Evolutionary conservation across 2,113 vertebrate genomes (phyloP).

Genomic region (Fulmarus glacialis): DNA sequence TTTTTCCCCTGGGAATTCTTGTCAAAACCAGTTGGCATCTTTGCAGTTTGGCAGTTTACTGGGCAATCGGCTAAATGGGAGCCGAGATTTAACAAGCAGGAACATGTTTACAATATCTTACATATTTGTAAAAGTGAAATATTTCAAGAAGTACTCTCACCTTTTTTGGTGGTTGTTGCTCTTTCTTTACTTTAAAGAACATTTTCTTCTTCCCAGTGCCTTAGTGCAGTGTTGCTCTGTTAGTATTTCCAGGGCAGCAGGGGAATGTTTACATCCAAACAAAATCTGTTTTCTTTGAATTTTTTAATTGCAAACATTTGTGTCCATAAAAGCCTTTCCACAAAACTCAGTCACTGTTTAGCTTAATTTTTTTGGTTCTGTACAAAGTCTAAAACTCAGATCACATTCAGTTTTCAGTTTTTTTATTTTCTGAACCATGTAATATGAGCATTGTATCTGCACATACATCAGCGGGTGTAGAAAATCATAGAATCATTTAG

Average conservation of each 20-base stretch:
- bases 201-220: not conserved
- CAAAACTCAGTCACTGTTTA: not conserved
- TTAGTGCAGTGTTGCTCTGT: not conserved
- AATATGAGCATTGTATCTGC: not conserved
- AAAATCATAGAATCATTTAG: not conserved
- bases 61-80: not conserved
- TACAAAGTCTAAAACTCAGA: not conserved
- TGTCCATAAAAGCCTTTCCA: not conserved
- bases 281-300: not conserved
- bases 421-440: not conserved
- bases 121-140: not conserved
- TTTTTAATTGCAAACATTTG: conserved; percentile 3
- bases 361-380: not conserved
- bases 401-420: not conserved
- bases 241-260: conserved; percentile 7
- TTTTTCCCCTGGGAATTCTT: not conserved
- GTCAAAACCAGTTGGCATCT: not conserved
- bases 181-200: not conserved
- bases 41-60: not conserved
- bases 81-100: not conserved
- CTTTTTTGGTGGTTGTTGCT: not conserved
- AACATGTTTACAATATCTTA: not conserved
- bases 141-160: not conserved
- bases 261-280: conserved; percentile 9
- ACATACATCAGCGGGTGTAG: not conserved